Base-by-base conservation (phyloP, 2,797 vertebrate genomes). In the Synanceia verrucosa region DNA sequence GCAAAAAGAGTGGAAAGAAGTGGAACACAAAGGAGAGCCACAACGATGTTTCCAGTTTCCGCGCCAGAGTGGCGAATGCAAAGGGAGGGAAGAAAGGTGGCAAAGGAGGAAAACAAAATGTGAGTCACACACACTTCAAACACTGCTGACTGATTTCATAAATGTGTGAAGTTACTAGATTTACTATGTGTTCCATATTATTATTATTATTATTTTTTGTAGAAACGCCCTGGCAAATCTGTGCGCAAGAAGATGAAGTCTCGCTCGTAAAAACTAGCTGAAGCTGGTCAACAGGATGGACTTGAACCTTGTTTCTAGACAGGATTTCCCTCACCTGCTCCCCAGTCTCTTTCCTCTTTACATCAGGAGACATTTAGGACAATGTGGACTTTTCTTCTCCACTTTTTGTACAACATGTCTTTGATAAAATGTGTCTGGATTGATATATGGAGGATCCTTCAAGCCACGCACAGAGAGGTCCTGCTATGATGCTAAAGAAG, bases 11-110 rank as follows among this genome's bases (percentile, higher is more conserved):
- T 23, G 96, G 97, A 12, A 95, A 88, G 50, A 99, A 99, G 81
- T 96, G 96, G 97, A 99, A 99, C 89, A 99, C 96, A 11, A 96
- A 95, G 61, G 98, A 99, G 43, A 99, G 98, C 83, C 84, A 92
- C 66, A 94, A 98, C 12, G 98, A 99, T 0, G 92, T 98, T 2
- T 97, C 98, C 2, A 61, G 95, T 71, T 99, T 99, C 92, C 92
- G 90, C 1, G 87, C 95, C 80, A 96, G 92, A 74, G 87, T 92
- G 23, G 98, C 96, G 44, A 94, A 99, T 16, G 95, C 89, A 24
- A 95, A 89, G 70, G 96, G 95, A 79, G 97, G 93, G 66, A 92
- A 89, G 62, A 93, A 90, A 60, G 92, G 86, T 26, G 92, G 86
- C 50, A 94, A 94, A 76, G 97, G 95, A 82, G 96, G 94, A 53